A percentile compares a stretch with the other conserved stretches of the same genome.
Evolutionary conservation across 2,113 vertebrate genomes (phyloP).

Genomic region (Todiramphus chloris): DNA sequence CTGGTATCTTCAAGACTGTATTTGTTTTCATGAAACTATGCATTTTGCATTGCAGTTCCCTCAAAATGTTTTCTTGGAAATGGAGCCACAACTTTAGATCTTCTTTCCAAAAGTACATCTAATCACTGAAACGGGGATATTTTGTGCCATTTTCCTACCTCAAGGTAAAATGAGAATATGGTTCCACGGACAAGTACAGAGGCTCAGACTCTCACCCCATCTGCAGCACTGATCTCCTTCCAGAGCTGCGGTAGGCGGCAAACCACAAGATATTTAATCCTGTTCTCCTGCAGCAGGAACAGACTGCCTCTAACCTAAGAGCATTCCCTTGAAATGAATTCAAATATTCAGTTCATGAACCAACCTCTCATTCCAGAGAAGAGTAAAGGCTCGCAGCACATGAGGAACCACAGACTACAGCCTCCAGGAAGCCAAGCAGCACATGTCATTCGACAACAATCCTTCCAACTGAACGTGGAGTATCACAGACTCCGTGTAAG

Average conservation of each 20-base stretch:
- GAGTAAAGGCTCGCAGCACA: background rate
- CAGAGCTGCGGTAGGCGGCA: background rate
- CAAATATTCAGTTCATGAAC: background rate
- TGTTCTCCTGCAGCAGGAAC: background rate
- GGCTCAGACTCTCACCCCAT: background rate
- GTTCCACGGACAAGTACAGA: background rate
- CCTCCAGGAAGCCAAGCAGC: background rate
- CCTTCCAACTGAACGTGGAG: background rate
- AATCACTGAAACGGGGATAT: background rate
- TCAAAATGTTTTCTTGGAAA: background rate
- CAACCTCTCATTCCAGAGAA: background rate
- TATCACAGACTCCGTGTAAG: background rate
- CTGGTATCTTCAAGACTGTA: rapidly evolving
- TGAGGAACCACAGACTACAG: background rate
- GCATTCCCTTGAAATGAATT: background rate
- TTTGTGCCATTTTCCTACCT: background rate
- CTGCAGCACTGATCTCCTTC: background rate
- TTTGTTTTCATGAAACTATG: background rate
- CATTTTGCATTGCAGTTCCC: background rate
- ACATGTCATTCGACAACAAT: background rate
- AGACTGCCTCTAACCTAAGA: background rate
- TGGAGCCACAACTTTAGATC: background rate
- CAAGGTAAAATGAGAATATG: background rate
- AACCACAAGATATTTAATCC: conserved; percentile 6
- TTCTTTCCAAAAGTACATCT: conserved; percentile 39